phyloP scores from a whole-genome alignment of 2,888 invertebrate species.

The Heteromurus nitidus region DNA sequence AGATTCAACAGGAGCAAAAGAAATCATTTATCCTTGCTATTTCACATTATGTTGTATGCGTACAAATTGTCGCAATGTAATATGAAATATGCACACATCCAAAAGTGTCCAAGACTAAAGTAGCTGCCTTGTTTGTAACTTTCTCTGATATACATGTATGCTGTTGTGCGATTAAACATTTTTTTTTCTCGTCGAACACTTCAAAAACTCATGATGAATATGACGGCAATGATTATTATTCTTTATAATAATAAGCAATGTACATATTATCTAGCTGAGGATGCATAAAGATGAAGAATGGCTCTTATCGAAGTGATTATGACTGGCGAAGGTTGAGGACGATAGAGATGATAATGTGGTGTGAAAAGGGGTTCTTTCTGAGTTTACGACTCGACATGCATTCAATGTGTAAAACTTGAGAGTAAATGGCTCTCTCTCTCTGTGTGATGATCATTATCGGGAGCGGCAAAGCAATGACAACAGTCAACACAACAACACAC shows the following conservation, averaged over 20 bases:
- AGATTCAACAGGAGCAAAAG: neutral
- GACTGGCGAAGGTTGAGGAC: neutral
- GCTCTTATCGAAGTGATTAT: neutral
- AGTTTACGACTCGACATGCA: slow-evolving; percentile 17
- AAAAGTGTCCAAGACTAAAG: too few species aligned
- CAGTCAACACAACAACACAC: neutral
- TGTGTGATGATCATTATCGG: slow-evolving; percentile 16
- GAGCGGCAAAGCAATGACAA: slow-evolving; percentile 2
- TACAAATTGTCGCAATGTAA: too few species aligned
- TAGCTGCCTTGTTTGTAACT: too few species aligned
- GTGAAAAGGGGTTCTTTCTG: slow-evolving; percentile 40
- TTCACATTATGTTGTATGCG: too few species aligned
- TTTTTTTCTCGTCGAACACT: too few species aligned
- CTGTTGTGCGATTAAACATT: too few species aligned
- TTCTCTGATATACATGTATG: too few species aligned
- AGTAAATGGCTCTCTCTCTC: neutral
- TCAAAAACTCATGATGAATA: neutral
- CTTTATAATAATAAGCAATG: too few species aligned
- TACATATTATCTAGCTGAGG: too few species aligned
- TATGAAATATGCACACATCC: too few species aligned
- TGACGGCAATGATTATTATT: too few species aligned
- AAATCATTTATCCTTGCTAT: slow-evolving; percentile 26
- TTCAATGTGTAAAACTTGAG: neutral
- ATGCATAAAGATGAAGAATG: slow-evolving; percentile 11
- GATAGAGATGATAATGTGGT: slow-evolving; percentile 16